A percentile compares a stretch with the other conserved stretches of the same genome.
Evolutionary conservation across 2,888 invertebrate genomes (phyloP).

Genomic region (Sphaeridia pumilis): DNA sequence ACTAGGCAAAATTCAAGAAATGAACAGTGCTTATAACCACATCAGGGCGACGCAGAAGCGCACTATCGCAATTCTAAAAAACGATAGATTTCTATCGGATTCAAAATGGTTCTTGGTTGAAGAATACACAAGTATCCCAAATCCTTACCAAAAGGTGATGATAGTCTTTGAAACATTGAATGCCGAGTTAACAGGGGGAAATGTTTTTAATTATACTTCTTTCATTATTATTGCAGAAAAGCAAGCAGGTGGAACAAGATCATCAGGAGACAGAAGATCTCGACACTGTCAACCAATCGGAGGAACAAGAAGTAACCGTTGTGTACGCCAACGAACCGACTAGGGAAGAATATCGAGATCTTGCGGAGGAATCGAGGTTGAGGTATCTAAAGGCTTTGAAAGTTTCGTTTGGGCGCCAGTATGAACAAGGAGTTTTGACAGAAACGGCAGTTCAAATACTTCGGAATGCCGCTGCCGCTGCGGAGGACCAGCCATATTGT

Average conservation of each 20-base stretch:
- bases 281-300: background rate
- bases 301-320: slow-evolving; percentile 4
- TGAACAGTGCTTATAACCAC: slow-evolving; percentile 48
- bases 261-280: too few relatives aligned
- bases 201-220: background rate
- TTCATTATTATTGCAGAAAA: slow-evolving; percentile 18
- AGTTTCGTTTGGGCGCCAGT: slow-evolving; percentile 52
- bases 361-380: slow-evolving; percentile 49
- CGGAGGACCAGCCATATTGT: slow-evolving; percentile 44
- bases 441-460: slow-evolving; percentile 49
- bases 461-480: slow-evolving; percentile 47
- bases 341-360: slow-evolving; percentile 48
- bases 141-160: slow-evolving; percentile 46
- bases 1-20: slow-evolving; percentile 46
- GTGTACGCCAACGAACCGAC: slow-evolving; percentile 47
- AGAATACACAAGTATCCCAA: slow-evolving; percentile 46
- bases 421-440: slow-evolving; percentile 52
- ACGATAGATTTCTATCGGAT: slow-evolving; percentile 53
- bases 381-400: slow-evolving; percentile 51
- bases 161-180: background rate
- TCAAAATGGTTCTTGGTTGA: slow-evolving; percentile 52
- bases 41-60: slow-evolving; percentile 44
- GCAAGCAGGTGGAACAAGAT: slow-evolving; percentile 13
- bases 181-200: background rate
- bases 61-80: slow-evolving; percentile 49